These are phyloP conservation scores for Seriola dumerili DNA, from an alignment of 2,113 vertebrate species.

Conservation along the genomic window DNA sequence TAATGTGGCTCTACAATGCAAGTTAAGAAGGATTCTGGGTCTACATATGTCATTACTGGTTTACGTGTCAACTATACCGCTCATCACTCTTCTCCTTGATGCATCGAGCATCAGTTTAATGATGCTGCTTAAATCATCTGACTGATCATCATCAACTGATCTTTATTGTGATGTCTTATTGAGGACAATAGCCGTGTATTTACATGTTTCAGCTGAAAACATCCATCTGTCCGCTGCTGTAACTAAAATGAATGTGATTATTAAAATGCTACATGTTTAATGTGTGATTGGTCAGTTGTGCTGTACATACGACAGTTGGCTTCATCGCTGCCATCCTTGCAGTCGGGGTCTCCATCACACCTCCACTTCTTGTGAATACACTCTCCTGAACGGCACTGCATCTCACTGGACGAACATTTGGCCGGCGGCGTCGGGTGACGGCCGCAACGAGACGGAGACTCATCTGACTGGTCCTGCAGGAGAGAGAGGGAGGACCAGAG, in stretches of 20 bases:
- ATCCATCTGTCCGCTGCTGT: background rate
- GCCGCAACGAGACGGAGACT: conserved; percentile 91
- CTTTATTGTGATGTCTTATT: too few relatives aligned
- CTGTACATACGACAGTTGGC: conserved; percentile 93
- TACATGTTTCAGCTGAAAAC: background rate
- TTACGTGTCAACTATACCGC: too few relatives aligned
- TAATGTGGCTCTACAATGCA: too few relatives aligned
- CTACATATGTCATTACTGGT: too few relatives aligned
- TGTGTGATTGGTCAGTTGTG: background rate
- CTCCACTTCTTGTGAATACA: conserved; percentile 97
- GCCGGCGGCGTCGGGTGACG: conserved; percentile 88
- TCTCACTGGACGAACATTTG: conserved; percentile 90
- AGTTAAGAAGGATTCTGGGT: too few relatives aligned
- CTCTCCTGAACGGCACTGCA: conserved; percentile 93
- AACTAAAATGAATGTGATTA: background rate
- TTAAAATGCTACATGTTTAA: background rate
- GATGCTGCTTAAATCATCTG: too few relatives aligned
- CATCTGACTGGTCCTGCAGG: conserved; percentile 90
- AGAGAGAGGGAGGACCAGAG: background rate
- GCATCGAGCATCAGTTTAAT: too few relatives aligned
- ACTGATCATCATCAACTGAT: too few relatives aligned
- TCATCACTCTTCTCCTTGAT: too few relatives aligned
- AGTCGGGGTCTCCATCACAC: conserved; percentile 96
- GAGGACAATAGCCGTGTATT: too few relatives aligned
- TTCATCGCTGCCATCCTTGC: conserved; percentile 97